Evolutionary conservation across 30 jellyfish, hydroid and myxozoan genomes (phyloP), one percentile per base, ranked within the genome.

Genomic region (Haliclystus octoradiatus): DNA sequence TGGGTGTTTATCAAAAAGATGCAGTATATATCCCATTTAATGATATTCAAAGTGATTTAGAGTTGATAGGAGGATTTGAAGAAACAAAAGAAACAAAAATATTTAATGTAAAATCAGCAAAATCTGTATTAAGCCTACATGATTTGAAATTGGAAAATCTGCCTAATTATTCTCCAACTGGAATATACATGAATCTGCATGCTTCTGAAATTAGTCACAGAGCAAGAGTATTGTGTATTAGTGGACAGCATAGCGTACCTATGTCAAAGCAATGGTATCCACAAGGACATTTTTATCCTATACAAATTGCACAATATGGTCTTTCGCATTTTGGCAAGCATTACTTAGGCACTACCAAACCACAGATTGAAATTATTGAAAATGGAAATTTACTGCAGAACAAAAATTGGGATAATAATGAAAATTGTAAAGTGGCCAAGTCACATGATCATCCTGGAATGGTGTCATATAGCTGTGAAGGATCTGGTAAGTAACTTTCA

Each of bases 281-380:
- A 46, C 69, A 68, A 31, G 97, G 97, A 0, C 81, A 88, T 57
- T 88, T 71, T 68, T 88, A 88, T 61, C 94, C 97, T 27, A 88
- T 83, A 2, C 97, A 88, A 53, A 75, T 88, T 47, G 93, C 97
- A n/a, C 97, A 88, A 80, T 88, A 72, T 88, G 97, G 97, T 4
- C 72, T 88, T 67, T 75, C 97, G 14, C 93, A 79, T 72, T 79
- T 50, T 63, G 57, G 83, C 51, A 68, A 77, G 26, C 60, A 52
- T 5, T 63, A 30, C 30, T 19, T 9, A 26, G 63, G 66, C 52
- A 24, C 24, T 57, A 26, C 69, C 13, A 57, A 57, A 24, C 69
- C 69, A 24, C 13, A 14, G 26, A 24, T 57, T 24, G 13, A 5
- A 5, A 24, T 24, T 5, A 57, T 57, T 57, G 69, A 57, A 24